phyloP scores from a whole-genome alignment of 2,113 vertebrate genomes.

The Barnardius zonarius region DNA sequence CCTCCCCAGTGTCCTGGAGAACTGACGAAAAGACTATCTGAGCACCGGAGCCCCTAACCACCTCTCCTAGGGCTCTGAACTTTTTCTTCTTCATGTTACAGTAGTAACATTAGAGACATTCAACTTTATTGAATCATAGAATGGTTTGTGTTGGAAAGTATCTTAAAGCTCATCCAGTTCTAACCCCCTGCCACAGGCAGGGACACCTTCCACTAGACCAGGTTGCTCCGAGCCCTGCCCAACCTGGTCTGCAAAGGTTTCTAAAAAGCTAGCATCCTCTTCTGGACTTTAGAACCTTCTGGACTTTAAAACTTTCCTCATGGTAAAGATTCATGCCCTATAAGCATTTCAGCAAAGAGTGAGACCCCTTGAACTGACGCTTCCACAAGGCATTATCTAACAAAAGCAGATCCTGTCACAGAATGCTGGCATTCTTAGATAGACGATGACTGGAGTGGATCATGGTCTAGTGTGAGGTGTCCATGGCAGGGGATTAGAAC shows the following conservation, averaged over 20 bases:
- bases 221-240: background rate
- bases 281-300: background rate
- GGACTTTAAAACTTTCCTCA: background rate
- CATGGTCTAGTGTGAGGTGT: background rate
- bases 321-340: background rate
- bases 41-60: too few relatives aligned
- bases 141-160: background rate
- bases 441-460: background rate
- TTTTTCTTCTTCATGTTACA: background rate
- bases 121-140: background rate
- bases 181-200: background rate
- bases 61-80: too few relatives aligned
- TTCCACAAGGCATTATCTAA: background rate
- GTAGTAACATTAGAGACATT: background rate
- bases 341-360: background rate
- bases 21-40: too few relatives aligned
- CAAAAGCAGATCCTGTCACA: background rate
- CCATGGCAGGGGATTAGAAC: background rate
- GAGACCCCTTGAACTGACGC: background rate
- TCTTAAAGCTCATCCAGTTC: background rate
- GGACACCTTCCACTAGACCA: background rate
- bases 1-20: too few relatives aligned
- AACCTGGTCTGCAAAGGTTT: background rate
- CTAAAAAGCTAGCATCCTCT: background rate
- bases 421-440: background rate